A percentile compares a stretch with the other conserved stretches of the same genome.
Evolutionary conservation across 2,113 vertebrate genomes (phyloP).

Genomic region (Dendropsophus ebraccatus): DNA sequence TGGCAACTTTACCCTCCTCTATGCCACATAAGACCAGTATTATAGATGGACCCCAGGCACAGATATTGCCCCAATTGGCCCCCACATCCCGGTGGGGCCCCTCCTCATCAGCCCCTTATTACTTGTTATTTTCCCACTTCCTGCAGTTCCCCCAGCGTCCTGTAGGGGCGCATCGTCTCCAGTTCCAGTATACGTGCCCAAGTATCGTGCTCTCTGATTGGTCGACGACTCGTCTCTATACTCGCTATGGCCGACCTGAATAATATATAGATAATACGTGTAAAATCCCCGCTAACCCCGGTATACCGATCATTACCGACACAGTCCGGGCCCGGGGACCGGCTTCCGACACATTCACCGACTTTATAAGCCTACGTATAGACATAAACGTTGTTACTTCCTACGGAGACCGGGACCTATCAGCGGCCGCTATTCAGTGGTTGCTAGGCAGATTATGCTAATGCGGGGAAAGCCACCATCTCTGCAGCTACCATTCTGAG

Average conservation of each 20-base stretch:
- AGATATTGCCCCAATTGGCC: no score
- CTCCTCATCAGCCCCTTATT: no score
- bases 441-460: slow-evolving; percentile 89
- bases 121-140: no score
- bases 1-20: no score
- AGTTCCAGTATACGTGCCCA: not conserved
- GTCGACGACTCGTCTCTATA: not conserved
- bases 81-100: no score
- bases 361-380: not conserved
- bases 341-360: not conserved
- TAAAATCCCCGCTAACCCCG: not conserved
- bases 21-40: no score
- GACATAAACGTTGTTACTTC: not conserved
- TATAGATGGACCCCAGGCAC: no score
- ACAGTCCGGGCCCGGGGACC: not conserved
- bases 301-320: not conserved
- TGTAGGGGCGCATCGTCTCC: not conserved
- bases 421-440: slow-evolving; percentile 59
- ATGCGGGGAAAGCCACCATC: slow-evolving; percentile 79
- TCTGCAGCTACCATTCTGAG: slow-evolving; percentile 94
- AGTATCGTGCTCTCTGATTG: slow-evolving; percentile 4
- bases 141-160: not conserved
- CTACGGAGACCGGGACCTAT: slow-evolving; percentile 67
- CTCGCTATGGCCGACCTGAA: not conserved
- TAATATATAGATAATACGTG: not conserved